Percentiles rank a stretch among this genome's conserved stretches.
phyloP scores from a whole-genome alignment of 2,113 vertebrate species.

The Bubo bubo region DNA sequence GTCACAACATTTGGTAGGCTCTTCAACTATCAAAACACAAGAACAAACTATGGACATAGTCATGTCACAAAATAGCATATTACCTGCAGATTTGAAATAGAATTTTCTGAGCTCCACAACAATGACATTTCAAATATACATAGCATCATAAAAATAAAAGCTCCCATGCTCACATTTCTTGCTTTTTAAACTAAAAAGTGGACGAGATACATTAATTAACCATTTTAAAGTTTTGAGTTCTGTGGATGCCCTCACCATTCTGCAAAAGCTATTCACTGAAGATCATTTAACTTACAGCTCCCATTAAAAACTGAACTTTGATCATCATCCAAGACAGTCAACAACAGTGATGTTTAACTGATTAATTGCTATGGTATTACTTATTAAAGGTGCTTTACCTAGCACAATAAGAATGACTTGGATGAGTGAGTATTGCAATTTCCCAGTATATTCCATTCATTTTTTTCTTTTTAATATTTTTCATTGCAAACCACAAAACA shows the following conservation, averaged over 20 bases:
- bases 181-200: slow-evolving; percentile 36
- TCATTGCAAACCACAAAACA: background rate
- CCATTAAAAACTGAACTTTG: background rate
- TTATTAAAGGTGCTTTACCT: background rate
- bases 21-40: background rate
- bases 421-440: background rate
- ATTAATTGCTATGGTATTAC: background rate
- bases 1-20: background rate
- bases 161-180: background rate
- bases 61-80: background rate
- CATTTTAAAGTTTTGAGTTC: slow-evolving; percentile 30
- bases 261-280: slow-evolving; percentile 30
- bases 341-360: background rate
- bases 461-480: background rate
- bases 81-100: background rate
- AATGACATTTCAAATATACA: background rate
- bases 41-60: background rate
- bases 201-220: slow-evolving; percentile 17
- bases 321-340: background rate
- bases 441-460: background rate
- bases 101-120: background rate
- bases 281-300: background rate
- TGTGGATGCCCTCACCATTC: slow-evolving; percentile 17
- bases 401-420: background rate
- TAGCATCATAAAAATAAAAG: background rate